These are phyloP conservation scores for Orchesella cincta DNA, from an alignment of 1,140 invertebrate species.

Conservation along the genomic window DNA sequence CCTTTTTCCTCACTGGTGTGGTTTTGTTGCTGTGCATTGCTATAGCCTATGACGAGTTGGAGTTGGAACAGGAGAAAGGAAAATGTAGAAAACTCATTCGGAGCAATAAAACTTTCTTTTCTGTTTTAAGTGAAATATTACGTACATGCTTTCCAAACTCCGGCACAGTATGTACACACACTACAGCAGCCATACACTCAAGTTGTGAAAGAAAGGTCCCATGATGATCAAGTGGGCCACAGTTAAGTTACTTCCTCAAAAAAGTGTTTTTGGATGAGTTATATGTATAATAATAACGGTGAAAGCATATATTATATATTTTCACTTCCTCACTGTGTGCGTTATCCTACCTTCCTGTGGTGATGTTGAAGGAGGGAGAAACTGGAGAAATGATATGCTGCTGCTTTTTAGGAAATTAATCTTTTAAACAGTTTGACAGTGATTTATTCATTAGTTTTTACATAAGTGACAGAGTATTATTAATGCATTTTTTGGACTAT, in stretches of 20 bases:
- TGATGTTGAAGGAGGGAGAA: neutral
- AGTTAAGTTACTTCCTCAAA: too few species aligned
- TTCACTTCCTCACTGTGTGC: neutral
- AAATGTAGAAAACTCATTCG: constrained; percentile 4
- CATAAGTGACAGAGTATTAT: constrained; percentile 21
- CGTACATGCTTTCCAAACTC: neutral
- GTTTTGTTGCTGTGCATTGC: too few species aligned
- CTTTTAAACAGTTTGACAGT: constrained; percentile 27
- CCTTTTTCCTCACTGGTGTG: neutral
- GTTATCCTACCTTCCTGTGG: neutral
- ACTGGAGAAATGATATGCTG: neutral
- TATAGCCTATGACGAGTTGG: neutral
- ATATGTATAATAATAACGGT: neutral
- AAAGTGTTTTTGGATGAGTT: too few species aligned
- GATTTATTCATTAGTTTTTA: constrained; percentile 28
- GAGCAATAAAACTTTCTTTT: constrained; percentile 16
- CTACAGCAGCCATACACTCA: neutral
- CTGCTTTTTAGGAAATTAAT: constrained; percentile 24
- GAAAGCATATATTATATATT: neutral
- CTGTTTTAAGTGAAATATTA: constrained; percentile 17
- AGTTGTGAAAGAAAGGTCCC: neutral
- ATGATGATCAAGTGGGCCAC: neutral
- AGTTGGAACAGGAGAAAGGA: neutral
- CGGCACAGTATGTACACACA: neutral
- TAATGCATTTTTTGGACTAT: constrained; percentile 4